Evolutionary conservation across 2,888 invertebrate species (phyloP), one percentile per base, ranked within the genome.

Genomic region (Junonia oenone): DNA sequence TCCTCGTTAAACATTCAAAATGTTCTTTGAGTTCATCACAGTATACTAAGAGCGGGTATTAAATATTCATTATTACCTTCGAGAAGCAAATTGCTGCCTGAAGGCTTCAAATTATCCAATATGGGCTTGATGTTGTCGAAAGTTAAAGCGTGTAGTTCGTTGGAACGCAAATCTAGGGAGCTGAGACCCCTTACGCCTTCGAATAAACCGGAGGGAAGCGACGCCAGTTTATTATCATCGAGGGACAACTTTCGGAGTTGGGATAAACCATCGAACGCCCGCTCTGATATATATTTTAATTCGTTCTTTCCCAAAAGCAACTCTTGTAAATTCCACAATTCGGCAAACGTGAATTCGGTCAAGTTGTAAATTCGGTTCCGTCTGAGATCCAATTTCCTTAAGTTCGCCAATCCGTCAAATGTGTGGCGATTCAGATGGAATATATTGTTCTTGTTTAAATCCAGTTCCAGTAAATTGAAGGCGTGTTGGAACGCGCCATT

Each of bases 401-500:
- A 88, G 76, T 93, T 93, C 46, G 93, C 93, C 75, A 97, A 86
- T 45, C 96, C 96, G 68, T 93, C 92, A 81, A 96, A 96, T 62
- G 94, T 94, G 71, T 95, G 94, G 60, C 93, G 92, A 61, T 95
- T 95, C 72, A 96, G 85, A 63, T 94, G 92, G 71, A 92, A 92
- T 66, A 97, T 93, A 74, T 93, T 93, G 86, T 94, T 96, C 71
- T 92, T 92, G 75, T 95, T 95, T 72, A 98, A 85, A 79, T 97
- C 96, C 65, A 98, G 88, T 69, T 95, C 95, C 51, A 95, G 91
- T 51, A 98, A 90, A 68, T 95, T 93, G 51, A 92, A 92, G 74
- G 96, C 89, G 64, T 94, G 92, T 66, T 92, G 91, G 71, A 96
- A 97, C 17, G 98, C 95, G 61, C 95, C 95, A 61, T 97, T 96